Base-by-base conservation (phyloP, 2,888 invertebrate species). In the Myopa testacea region DNA sequence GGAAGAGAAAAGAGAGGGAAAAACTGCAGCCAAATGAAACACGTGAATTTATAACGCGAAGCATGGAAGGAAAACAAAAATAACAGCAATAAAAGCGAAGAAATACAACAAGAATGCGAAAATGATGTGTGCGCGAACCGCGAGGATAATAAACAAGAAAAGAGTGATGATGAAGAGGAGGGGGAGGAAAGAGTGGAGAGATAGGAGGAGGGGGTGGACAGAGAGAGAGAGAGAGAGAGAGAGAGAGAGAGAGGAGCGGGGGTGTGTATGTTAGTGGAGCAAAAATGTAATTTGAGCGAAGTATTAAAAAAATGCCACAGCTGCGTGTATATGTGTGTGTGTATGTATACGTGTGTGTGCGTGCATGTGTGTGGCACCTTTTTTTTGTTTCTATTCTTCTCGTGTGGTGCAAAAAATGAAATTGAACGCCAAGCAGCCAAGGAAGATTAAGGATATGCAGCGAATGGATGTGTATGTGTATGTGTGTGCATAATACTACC, bases 271-370 rank as follows among this genome's bases (percentile, higher is more conserved):
- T 12, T 4, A 65, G 38, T 14, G 16, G 14, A 38, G 65, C 26
- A 65, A 65, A 26, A 65, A 65, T 34, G 37, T 65, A 65, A 65
- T 37, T 65, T 65, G 34, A 38, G 6, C 12, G 34, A 65, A 65
- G 34, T 65, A 65, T 65, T 65, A 65, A 65, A 38, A 34, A 65
- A 65, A 65, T 19, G 60, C 60, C n/a, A 40, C 38, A 52, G 65
- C 45, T 63, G 50, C 14, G 34, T 45, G 8, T 62, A n/a, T 62
- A 14, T 40, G 38, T 3, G 40, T 68, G 69, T 58, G 50, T 12
- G 34, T 45, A 19, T 62, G 38, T 62, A 19, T 40, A 60, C 3
- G 40, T 72, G 19, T 67, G 65, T 38, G 52, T n/a, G 45, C 50
- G 26, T 52, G 63, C 50, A 75, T 75, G 55, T 19, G 34, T 75